Base-by-base conservation (phyloP, 2,797 vertebrate species). In the Pipistrellus pygmaeus region DNA sequence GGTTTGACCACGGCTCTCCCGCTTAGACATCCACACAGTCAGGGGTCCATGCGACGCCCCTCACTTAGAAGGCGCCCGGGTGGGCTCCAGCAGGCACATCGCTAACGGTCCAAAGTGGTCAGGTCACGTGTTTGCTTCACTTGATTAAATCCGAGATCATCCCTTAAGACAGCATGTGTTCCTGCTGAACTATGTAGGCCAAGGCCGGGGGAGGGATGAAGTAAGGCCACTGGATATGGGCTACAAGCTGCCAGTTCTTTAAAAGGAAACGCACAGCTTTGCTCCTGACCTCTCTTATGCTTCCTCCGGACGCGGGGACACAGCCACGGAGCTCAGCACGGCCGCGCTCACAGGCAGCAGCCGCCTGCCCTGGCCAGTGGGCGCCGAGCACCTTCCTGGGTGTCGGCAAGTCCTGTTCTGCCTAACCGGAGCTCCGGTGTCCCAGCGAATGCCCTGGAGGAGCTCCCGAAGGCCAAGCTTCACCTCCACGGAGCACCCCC, bases 41-140 rank as follows among this genome's bases (percentile, higher is more conserved):
- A 32, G 85, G 88, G 91, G 35, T 53, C 15, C 18, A 5, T 1
- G 8, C 55, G 7, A 71, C 46, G 69, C 53, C 21, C 41, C 35
- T 66, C 30, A 44, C 18, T 64, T 88, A 41, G 73, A 78, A 85
- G 38, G 18, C 44, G 48, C 48, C 27, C 6, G 32, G 57, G 41
- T 17, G 2, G 15, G 20, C 46, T 41, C 27, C 12, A 38, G 38
- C 4, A 41, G 80, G 11, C 41, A 38, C 93, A 55, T 82, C 62
- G 30, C 21, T 88, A 66, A 35, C 35, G 1, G 0, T 85, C 44
- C n/a, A 38, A 1, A 17, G 66, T 41, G 48, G 46, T 75, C 3
- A 88, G 96, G 94, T 80, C 92, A 90, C 60, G 35, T 35, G 90
- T 82, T 96, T 91, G 62, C 93, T 96, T 77, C 51, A 5, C 4